Evolutionary conservation across 2,113 vertebrate genomes (phyloP), one percentile per base, ranked within the genome.

Genomic region (Nothobranchius kuhntae): DNA sequence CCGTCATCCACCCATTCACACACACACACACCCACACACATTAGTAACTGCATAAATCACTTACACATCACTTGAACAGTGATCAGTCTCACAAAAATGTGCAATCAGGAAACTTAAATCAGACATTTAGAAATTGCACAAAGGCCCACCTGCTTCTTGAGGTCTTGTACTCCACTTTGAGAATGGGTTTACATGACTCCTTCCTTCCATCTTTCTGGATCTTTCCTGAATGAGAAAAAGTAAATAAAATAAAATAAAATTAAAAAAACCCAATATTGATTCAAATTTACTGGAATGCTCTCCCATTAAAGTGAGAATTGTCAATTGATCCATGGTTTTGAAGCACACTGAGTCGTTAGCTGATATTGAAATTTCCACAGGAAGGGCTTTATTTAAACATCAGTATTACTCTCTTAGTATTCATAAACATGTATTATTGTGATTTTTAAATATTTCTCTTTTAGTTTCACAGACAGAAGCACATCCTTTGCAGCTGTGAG

Each of bases 131-230:
- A 13, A 75, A 30, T 14, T 6, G 4, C n/a, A 48, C 35, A 13
- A 54, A 73, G 17, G 24, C 12, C 60, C 88, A 98, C 98, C 96
- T 98, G 91, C 76, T 98, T 87, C 94, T 97, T 84, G 93, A 95
- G 17, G 96, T 98, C 87, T 98, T 98, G 87, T 98, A 97, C 73
- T 99, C 98, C 85, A 98, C 96, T 92, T 99, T 99, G 71, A 99
- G 94, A 75, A 99, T 99, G 9, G 98, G 98, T 90, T 98, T 98
- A 91, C 98, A 99, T 0, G 97, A 94, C 72, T 99, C 98, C 84
- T 98, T 99, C 88, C 92, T 97, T 35, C 95, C 95, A 71, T 99
- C 97, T 90, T 92, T 95, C 67, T 95, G 96, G 89, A 91, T 93
- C 90, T 99, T 99, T 80, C 96, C 97, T 99, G 73, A 46, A 66